A percentile compares a stretch with the other conserved stretches of the same genome.
phyloP scores from a whole-genome alignment of 2,888 invertebrate species.

The Ditylenchus weischeri region DNA sequence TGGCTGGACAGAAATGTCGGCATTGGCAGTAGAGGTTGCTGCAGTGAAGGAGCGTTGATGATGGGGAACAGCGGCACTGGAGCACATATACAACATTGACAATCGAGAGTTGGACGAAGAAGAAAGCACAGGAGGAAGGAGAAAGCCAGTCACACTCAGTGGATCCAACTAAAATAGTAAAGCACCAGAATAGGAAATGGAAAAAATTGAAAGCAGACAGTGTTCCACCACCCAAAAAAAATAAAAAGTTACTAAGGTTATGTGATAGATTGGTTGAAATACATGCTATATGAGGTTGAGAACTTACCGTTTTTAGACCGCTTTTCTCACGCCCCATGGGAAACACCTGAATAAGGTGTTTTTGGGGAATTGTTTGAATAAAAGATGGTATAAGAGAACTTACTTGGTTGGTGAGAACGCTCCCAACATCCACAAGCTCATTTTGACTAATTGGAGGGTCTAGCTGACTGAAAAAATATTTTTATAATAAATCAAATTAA shows the following conservation, averaged over 20 bases:
- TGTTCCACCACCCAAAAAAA: too few relatives aligned
- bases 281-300: too few relatives aligned
- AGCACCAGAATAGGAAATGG: background rate
- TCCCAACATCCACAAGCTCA: conserved; percentile 52
- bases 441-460: conserved; percentile 50
- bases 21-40: too few relatives aligned
- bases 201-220: too few relatives aligned
- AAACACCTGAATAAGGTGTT: conserved; percentile 33
- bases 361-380: too few relatives aligned
- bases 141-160: conserved; percentile 17
- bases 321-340: conserved; percentile 55
- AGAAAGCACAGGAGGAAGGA: conserved; percentile 11
- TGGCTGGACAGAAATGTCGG: background rate
- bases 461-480: conserved; percentile 40
- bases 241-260: too few relatives aligned
- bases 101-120: conserved; percentile 6
- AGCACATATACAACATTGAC: background rate
- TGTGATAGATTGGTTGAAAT: too few relatives aligned
- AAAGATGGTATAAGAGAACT: too few relatives aligned
- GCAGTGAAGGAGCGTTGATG: background rate
- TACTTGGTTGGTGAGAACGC: conserved; percentile 41
- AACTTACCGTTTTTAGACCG: conserved; percentile 54
- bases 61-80: background rate
- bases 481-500: background rate
- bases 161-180: conserved; percentile 19